A percentile compares a stretch with the other conserved stretches of the same genome.
phyloP scores from a whole-genome alignment of 2,797 vertebrate species.

The Melopsittacus undulatus region DNA sequence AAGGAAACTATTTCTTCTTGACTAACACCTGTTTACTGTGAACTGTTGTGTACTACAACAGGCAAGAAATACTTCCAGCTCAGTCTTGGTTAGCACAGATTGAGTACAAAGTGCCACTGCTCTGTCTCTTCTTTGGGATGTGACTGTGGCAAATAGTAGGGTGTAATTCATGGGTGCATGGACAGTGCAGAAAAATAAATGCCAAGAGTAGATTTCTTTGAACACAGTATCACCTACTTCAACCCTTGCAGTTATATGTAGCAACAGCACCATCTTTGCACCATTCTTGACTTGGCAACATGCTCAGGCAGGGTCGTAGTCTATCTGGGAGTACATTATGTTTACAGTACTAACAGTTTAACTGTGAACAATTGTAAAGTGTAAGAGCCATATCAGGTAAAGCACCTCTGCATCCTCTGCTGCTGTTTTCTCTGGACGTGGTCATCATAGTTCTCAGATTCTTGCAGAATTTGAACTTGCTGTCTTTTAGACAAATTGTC shows the following conservation, averaged over 20 bases:
- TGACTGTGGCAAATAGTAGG: background rate
- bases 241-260: background rate
- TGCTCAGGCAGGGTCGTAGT: background rate
- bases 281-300: background rate
- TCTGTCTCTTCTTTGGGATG: background rate
- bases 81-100: background rate
- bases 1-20: background rate
- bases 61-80: background rate
- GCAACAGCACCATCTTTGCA: background rate
- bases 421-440: background rate
- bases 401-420: background rate
- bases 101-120: background rate
- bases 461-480: background rate
- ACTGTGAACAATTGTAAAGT: background rate
- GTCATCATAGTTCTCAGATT: background rate
- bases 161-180: accelerated
- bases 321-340: background rate
- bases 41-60: background rate
- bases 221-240: accelerated
- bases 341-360: background rate
- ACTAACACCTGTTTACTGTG: background rate
- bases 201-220: background rate
- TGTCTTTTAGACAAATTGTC: conserved; percentile 22
- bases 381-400: background rate
- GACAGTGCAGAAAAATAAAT: background rate